Evolutionary conservation across 2,888 invertebrate species (phyloP), one percentile per base, ranked within the genome.

Genomic region (Melipona bicolor): DNA sequence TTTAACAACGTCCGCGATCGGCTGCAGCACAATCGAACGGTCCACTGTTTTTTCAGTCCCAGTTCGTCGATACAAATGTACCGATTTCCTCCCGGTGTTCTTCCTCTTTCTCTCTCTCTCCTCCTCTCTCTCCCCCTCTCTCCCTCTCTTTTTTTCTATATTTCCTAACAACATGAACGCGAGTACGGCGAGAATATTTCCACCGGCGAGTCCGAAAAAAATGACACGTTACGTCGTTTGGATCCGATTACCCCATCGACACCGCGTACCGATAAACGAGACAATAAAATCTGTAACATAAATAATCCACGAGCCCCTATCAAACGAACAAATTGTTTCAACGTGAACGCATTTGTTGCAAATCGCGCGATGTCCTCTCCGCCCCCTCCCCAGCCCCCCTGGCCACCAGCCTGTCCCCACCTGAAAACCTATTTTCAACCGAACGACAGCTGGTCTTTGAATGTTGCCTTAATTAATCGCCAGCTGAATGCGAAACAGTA

Each of bases 271-370:
- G 80, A 75, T 87, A 87, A 90, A 87, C 81, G 83, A 78, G 78
- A 88, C 89, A 91, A 90, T 88, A 86, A 88, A 88, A 88, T 84
- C 82, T 84, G 79, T 86, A 88, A 86, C 82, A 84, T 79, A 86
- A 88, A 88, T 86, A 83, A 88, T 81, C 79, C 70, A 69, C 72
- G 85, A 79, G 64, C 65, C 74, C 79, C 70, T 62, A 77, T 88
- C 73, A 79, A 88, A 84, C 71, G 79, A 82, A 84, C 86, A 83
- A 74, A 86, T 89, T 77, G 85, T 81, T 90, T 83, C 81, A 79
- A 86, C 85, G 76, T 19, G 72, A 49, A 19, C 72, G 80, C 77
- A 67, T 85, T 85, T 81, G 83, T 73, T 64, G 81, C 81, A 81
- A 77, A 83, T 81, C 76, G 81, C 76, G 27, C 81, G 81, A 56